Evolutionary conservation across 2,888 invertebrate genomes (phyloP), one percentile per base, ranked within the genome.

Genomic region (Drosophila niveifrons): DNA sequence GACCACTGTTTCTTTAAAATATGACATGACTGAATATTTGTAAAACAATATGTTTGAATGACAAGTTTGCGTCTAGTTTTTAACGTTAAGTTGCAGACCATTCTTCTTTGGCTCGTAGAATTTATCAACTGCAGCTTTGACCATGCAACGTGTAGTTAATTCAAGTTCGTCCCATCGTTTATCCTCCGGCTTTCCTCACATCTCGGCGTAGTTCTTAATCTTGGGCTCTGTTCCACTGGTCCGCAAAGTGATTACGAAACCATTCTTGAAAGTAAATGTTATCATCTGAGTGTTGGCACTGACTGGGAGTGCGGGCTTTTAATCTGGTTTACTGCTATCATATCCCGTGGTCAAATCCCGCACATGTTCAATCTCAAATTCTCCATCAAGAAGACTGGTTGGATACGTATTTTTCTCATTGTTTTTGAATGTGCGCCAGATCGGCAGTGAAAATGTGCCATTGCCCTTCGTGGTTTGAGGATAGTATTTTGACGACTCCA

Each of bases 191-290:
- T 93, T 91, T 66, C 96, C 95, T 76, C 96, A 95, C 61, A 98
- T 93, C 92, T 98, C 99, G 0, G 97, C 96, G 93, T 99, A 99
- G 93, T 98, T 99, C 93, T 99, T 99, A 82, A 99, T 95, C 93
- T 99, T 99, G 39, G 99, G 99, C 92, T 99, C 99, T 0, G 99
- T 99, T 43, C 99, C 99, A 92, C 98, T 98, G 0, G 98, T 98
- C 71, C 99, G 94, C 36, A 99, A 93, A 0, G 98, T 99, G 1
- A 97, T 94, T 3, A 96, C 95, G 77, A 97, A 94, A 0, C 98
- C 98, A 92, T 97, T 97, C 59, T 94, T 93, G 92, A 99, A 98
- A 6, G 94, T 95, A 92, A 99, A 98, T 8, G 98, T 98, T 47
- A 99, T 96, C 99, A 99, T 99, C 93, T 99, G 96, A 75, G 93